Conservation (phyloP, 1,140 invertebrate genomes). For the Nilaparvata lugens region DNA sequence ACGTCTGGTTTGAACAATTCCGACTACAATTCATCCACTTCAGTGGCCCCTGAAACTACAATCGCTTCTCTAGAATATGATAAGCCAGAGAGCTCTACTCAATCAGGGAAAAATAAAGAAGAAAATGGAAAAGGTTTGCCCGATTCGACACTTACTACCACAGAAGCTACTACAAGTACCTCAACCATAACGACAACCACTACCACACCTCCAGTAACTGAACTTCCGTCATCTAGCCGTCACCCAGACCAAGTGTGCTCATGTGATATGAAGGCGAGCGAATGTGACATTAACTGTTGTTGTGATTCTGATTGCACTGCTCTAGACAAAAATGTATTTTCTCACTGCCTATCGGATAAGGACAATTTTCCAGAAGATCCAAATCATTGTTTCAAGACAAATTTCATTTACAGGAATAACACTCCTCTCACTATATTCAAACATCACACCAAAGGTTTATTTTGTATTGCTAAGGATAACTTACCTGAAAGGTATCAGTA, state of each 20-base stretch:
- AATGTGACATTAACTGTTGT: conserved; percentile 67
- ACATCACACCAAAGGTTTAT: conserved; percentile 35
- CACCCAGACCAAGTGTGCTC: not conserved
- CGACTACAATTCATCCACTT: no score
- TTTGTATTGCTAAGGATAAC: conserved; percentile 50
- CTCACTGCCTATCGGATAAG: conserved; percentile 35
- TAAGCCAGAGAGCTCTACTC: no score
- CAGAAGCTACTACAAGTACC: not conserved
- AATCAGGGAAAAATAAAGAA: no score
- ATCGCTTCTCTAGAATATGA: no score
- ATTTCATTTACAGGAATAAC: conserved; percentile 38
- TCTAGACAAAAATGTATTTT: conserved; percentile 45
- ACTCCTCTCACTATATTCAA: conserved; percentile 19
- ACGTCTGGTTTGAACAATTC: no score
- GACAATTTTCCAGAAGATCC: not conserved
- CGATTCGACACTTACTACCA: no score
- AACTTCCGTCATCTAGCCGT: not conserved
- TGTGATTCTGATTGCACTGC: conserved; percentile 57
- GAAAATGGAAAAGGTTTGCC: no score
- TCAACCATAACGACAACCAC: not conserved
- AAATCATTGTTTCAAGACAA: conserved; percentile 14
- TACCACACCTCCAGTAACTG: not conserved
- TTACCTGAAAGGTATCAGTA: conserved; percentile 33
- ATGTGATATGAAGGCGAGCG: conserved; percentile 19
- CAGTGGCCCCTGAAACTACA: no score